Evolutionary conservation across 2,797 vertebrate genomes (phyloP).

Genomic region (Jordanella pulchra): DNA sequence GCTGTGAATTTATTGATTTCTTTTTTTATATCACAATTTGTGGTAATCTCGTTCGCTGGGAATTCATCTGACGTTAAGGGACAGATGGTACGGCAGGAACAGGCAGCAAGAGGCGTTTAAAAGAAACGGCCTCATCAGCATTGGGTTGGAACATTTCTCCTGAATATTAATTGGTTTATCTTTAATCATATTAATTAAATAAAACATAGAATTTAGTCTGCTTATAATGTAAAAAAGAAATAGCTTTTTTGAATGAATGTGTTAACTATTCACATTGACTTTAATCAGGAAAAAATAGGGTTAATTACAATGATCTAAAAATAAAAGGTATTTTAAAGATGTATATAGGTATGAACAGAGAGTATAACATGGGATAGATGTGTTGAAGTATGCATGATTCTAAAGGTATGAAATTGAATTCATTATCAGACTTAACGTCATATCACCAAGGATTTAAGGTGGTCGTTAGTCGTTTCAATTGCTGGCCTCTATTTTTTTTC

Average conservation of each 20-base stretch:
- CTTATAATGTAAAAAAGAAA: neutral
- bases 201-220: neutral
- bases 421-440: conserved; percentile 25
- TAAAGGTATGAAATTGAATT: conserved; percentile 22
- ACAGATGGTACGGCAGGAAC: neutral
- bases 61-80: neutral
- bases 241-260: neutral
- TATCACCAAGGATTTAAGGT: conserved; percentile 27
- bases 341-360: conserved; percentile 8
- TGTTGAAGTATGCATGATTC: neutral
- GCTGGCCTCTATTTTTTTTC: conserved; percentile 19
- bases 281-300: neutral
- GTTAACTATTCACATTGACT: neutral
- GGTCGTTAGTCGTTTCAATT: conserved; percentile 31
- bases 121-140: neutral
- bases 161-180: neutral
- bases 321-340: neutral
- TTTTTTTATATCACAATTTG: too few species aligned
- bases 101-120: neutral
- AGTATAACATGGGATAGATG: neutral
- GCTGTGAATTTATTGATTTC: too few species aligned
- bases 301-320: conserved; percentile 11
- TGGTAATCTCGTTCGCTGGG: neutral
- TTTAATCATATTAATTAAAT: neutral
- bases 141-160: neutral